Percentiles rank a stretch among this genome's conserved stretches.
phyloP scores from a whole-genome alignment of 1,140 invertebrate species.

The Eriosoma lanigerum region DNA sequence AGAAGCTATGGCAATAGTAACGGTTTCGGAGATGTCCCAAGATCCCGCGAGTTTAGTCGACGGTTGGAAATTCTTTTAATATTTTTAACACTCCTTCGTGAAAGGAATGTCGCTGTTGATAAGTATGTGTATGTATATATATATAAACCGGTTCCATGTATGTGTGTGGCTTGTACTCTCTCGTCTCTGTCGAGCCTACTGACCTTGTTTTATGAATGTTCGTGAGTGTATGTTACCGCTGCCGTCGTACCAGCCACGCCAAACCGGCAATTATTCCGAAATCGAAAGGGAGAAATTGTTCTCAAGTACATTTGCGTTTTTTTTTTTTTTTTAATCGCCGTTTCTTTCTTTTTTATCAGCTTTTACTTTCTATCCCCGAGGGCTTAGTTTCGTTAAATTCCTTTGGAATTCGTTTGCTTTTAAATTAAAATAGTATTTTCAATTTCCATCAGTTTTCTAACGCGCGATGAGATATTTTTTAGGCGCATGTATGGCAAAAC shows the following conservation, averaged over 20 bases:
- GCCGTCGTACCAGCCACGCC: neutral
- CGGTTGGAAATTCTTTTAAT: conserved; percentile 24
- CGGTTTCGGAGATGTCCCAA: conserved; percentile 30
- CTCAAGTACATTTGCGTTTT: conserved; percentile 1
- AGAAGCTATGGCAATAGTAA: neutral
- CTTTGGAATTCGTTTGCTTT: neutral
- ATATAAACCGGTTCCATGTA: conserved; percentile 33
- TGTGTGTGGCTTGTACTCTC: neutral
- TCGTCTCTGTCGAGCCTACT: conserved; percentile 35
- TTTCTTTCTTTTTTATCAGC: conserved; percentile 12
- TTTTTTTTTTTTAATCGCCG: conserved; percentile 6
- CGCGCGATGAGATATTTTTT: too few species aligned
- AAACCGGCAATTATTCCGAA: conserved; percentile 31
- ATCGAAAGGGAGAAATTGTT: conserved; percentile 47
- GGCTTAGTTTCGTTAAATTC: conserved; percentile 8
- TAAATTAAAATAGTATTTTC: neutral
- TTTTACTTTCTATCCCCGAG: conserved; percentile 32
- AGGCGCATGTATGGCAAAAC: too few species aligned
- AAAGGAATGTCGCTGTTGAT: conserved; percentile 45
- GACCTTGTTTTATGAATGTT: conserved; percentile 44
- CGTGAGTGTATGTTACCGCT: neutral
- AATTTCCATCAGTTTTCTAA: neutral
- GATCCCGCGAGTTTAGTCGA: neutral
- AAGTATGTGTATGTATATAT: neutral
- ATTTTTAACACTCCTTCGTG: conserved; percentile 40